Base-by-base conservation (phyloP, 2,797 vertebrate genomes). In the Oreonectes daqikongensis region DNA sequence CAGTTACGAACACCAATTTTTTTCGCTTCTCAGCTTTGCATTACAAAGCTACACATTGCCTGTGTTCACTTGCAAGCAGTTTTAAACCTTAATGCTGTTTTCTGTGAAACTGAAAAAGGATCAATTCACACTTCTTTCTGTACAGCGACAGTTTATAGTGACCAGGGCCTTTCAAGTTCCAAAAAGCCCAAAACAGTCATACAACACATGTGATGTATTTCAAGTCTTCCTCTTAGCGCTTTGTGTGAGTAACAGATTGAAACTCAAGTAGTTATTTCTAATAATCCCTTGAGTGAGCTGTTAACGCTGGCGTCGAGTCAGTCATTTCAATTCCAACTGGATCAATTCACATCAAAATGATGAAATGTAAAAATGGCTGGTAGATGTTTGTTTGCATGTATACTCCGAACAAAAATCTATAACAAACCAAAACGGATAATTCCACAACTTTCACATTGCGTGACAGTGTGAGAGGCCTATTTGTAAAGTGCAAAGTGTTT, bases 1-100 rank as follows among this genome's bases (percentile, higher is more conserved):
- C 60, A 28, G 30, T 20, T 64, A 50, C 20, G 60, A 26, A 73
- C 63, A n/a, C n/a, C 35, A n/a, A 3, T 50, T 72, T 61, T 72
- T 67, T 24, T 67, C 7, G 44, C 28, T 48, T n/a, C 28, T 30
- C 11, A 32, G 32, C 14, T 72, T 44, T 57, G n/a, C 28, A 63
- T 64, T 52, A 11, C 30, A 63, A 35, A 5, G 0, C n/a, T 53
- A 12, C 52, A 53, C 2, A 3, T 12, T 42, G 40, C 3, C 3
- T 42, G 40, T 42, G 3, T 42, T 42, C 12, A 14, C 40, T 35
- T 35, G 35, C 9, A 53, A 20, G 50, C 10, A 22, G 1, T 53
- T 53, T 0, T 14, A 53, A 53, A 53, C 20, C n/a, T 20, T 2
- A 52, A 52, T 50, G 8, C 35, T 9, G 9, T 18, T 20, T 50